phyloP scores from a whole-genome alignment of 2,113 vertebrate species.

The Strix aluco region DNA sequence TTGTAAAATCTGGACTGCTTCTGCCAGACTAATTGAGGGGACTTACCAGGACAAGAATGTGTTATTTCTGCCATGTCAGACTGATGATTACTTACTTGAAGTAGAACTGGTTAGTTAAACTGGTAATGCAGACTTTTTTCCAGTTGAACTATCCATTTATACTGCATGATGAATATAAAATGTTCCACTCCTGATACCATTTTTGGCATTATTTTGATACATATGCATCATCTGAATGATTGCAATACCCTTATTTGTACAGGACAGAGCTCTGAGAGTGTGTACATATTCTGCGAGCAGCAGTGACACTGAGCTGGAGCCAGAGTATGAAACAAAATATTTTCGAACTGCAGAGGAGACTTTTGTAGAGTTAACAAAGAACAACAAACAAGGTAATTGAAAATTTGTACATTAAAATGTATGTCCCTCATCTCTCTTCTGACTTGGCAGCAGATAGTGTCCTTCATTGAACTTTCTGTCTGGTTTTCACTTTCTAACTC shows the following conservation, averaged over 20 bases:
- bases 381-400: conserved; percentile 67
- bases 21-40: not conserved
- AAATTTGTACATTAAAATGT: not conserved
- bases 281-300: conserved; percentile 69
- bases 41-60: not conserved
- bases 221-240: not conserved
- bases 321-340: conserved; percentile 50
- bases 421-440: not conserved
- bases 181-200: not conserved
- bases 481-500: conserved; percentile 9
- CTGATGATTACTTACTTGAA: not conserved
- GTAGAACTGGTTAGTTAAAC: not conserved
- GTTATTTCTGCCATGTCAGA: not conserved
- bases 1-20: not conserved
- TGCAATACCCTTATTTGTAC: conserved; percentile 4
- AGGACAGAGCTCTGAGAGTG: conserved; percentile 68
- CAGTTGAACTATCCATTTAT: not conserved
- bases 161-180: not conserved
- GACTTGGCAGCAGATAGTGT: not conserved
- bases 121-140: not conserved
- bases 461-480: not conserved
- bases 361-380: conserved; percentile 64
- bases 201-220: not conserved
- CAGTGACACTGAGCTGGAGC: conserved; percentile 68
- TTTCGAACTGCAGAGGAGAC: conserved; percentile 59